Percentiles rank a stretch among this genome's conserved stretches.
These are phyloP conservation scores for Pammene fasciana DNA, from an alignment of 2,888 invertebrate species.

Conservation along the genomic window DNA sequence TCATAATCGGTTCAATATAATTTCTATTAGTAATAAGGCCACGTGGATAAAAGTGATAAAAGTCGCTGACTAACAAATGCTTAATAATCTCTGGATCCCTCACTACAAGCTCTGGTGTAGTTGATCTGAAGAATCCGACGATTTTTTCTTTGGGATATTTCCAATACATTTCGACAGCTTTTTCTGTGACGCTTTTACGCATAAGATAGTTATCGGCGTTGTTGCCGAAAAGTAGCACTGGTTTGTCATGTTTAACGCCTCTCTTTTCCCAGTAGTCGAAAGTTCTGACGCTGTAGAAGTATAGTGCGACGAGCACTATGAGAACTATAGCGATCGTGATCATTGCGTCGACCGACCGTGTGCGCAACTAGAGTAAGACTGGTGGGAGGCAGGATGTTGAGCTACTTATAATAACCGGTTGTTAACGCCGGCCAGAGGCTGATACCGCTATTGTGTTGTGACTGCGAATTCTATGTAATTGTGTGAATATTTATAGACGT, in stretches of 20 bases:
- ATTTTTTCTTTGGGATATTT: slow-evolving; percentile 61
- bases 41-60: slow-evolving; percentile 59
- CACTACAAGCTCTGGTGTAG: slow-evolving; percentile 58
- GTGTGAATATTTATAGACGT: background rate
- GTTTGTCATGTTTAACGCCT: slow-evolving; percentile 61
- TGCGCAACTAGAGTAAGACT: slow-evolving; percentile 8
- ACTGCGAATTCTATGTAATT: background rate
- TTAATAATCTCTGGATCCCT: slow-evolving; percentile 64
- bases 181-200: slow-evolving; percentile 55
- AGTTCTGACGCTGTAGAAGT: slow-evolving; percentile 35
- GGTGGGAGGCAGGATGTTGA: background rate
- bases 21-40: slow-evolving; percentile 55
- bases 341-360: slow-evolving; percentile 17
- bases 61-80: slow-evolving; percentile 60
- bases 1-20: slow-evolving; percentile 59
- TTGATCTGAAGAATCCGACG: slow-evolving; percentile 61
- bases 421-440: background rate
- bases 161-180: slow-evolving; percentile 58
- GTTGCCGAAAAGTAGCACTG: slow-evolving; percentile 61
- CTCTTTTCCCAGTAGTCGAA: slow-evolving; percentile 45
- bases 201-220: slow-evolving; percentile 54
- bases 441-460: slow-evolving; percentile 2
- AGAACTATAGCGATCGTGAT: slow-evolving; percentile 30
- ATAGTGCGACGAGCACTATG: slow-evolving; percentile 18
- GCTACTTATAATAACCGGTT: slow-evolving; percentile 14